Percentiles rank a stretch among this genome's conserved stretches.
Conservation (phyloP, 2,113 vertebrate species). For the Rhineura floridana region DNA sequence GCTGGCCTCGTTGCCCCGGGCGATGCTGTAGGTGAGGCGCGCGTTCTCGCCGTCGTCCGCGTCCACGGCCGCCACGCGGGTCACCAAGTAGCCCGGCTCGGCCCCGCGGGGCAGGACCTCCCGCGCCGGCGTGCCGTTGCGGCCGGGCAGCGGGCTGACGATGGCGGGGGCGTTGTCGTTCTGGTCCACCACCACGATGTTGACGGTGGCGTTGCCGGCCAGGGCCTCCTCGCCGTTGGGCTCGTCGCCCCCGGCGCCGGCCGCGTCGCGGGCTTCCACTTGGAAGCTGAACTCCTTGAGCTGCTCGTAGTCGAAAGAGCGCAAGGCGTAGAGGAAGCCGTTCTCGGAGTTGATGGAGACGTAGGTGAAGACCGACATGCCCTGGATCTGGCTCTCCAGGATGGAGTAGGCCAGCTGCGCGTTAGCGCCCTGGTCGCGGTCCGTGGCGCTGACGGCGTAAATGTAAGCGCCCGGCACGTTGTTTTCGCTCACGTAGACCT, state of each 20-base stretch:
- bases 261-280: constrained; percentile 87
- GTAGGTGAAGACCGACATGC: constrained; percentile 97
- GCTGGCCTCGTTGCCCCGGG: constrained; percentile 91
- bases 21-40: constrained; percentile 92
- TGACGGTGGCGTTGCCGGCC: constrained; percentile 88
- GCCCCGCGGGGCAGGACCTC: constrained; percentile 91
- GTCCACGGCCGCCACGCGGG: constrained; percentile 91
- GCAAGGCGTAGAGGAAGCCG: constrained; percentile 92
- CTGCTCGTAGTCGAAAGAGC: constrained; percentile 97
- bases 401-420: constrained; percentile 91
- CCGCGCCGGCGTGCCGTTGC: constrained; percentile 89
- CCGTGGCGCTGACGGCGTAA: constrained; percentile 91
- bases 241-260: background rate
- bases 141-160: constrained; percentile 86
- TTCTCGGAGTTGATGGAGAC: constrained; percentile 98
- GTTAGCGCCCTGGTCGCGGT: constrained; percentile 91
- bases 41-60: constrained; percentile 95
- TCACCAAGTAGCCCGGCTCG: constrained; percentile 93
- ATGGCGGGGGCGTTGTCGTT: constrained; percentile 94
- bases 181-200: constrained; percentile 92
- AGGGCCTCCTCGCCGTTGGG: constrained; percentile 80
- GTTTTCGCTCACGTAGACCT: constrained; percentile 96
- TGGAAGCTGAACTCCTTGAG: constrained; percentile 95
- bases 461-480: constrained; percentile 98
- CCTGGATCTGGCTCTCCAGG: constrained; percentile 93